These are phyloP conservation scores for Cyanoliseus patagonus DNA, from an alignment of 2,113 vertebrate genomes.

Conservation along the genomic window DNA sequence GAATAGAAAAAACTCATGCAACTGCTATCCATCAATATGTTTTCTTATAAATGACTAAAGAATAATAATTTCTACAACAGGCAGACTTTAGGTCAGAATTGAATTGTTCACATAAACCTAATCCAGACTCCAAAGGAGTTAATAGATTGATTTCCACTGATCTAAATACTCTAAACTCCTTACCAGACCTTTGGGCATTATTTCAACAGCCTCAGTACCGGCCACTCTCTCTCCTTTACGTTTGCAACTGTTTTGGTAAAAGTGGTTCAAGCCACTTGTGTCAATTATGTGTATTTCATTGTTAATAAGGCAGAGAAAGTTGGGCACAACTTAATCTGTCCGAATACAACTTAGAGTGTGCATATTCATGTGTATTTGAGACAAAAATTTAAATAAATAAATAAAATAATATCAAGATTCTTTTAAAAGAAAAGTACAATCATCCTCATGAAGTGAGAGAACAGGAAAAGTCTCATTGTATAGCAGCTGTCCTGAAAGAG, in stretches of 20 bases:
- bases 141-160: neutral
- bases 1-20: neutral
- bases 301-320: neutral
- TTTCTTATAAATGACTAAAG: neutral
- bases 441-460: neutral
- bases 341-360: neutral
- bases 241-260: neutral
- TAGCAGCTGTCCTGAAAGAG: conserved; percentile 34
- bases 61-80: neutral
- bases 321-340: neutral
- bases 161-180: neutral
- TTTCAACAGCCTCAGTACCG: neutral
- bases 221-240: neutral
- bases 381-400: neutral
- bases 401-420: neutral
- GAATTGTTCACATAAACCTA: neutral
- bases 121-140: neutral
- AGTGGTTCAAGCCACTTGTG: neutral
- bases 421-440: neutral
- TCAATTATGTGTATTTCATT: neutral
- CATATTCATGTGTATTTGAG: neutral
- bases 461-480: neutral
- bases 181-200: neutral
- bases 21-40: neutral
- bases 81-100: neutral